Evolutionary conservation across 1,140 invertebrate genomes (phyloP), one percentile per base, ranked within the genome.

Genomic region (Drosophila rufa): DNA sequence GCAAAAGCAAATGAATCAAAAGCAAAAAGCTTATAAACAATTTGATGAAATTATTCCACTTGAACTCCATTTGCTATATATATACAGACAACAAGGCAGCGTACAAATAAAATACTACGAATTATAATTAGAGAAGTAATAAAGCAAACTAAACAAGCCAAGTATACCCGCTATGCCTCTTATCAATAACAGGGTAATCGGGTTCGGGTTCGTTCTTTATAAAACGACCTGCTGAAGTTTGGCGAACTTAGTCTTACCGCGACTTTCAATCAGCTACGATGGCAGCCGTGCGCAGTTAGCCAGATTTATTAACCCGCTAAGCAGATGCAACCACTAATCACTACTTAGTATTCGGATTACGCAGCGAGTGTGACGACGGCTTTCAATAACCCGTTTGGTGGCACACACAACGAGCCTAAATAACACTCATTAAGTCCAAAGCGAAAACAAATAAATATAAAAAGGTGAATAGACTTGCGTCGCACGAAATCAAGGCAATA

Each of bases 391-490:
- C 50, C 50, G 82, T 87, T 86, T 79, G 25, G 33, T 38, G 25
- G 14, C 36, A 56, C 53, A 40, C 33, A 67, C 50, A 53, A 47
- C 33, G 59, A 57, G 27, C 30, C 59, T 40, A 70, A 47, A 55
- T 6, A 38, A 12, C 25, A 45, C 42, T 53, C 56, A 68, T 68
- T 67, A 46, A 40, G 19, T 27, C n/a, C 19, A 6, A 33, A 67
- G 42, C 55, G 42, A 58, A 53, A 55, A 65, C n/a, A 56, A 55
- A 79, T 51, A 71, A 33, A 33, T 15, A 56, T 47, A 38, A 50
- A 57, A 86, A 87, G 84, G 83, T 87, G 80, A 86, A 74, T 74
- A 84, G 68, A 56, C 80, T 50, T 38, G 25, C 57, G n/a, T 51
- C 30, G 33, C 58, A 78, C 40, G 46, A 66, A 42, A 67, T 45